These are phyloP conservation scores for Hippocampus mohnikei DNA, from an alignment of 2,113 vertebrate species.

Conservation along the genomic window DNA sequence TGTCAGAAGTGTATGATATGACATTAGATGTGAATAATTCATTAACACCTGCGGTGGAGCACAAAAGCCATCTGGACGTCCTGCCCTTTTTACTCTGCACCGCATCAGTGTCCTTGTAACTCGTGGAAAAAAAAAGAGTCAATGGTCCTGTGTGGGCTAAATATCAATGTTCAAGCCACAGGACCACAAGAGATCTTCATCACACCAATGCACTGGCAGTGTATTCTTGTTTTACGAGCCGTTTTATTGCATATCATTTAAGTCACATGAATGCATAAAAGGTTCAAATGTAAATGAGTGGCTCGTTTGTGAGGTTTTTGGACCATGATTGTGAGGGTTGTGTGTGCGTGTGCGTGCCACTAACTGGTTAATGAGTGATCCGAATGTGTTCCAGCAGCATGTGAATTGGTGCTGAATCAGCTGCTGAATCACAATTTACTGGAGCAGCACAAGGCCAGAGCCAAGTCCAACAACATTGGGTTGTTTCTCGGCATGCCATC, in stretches of 20 bases:
- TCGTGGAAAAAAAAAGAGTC: background rate
- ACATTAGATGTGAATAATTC: background rate
- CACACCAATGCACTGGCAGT: background rate
- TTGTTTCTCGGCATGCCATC: background rate
- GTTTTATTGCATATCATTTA: background rate
- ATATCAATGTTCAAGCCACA: background rate
- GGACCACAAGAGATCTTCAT: background rate
- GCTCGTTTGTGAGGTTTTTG: background rate
- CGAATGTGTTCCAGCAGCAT: conserved; percentile 1
- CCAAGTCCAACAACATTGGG: conserved; percentile 22
- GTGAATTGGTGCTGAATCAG: conserved; percentile 48
- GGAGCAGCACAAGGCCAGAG: conserved; percentile 18
- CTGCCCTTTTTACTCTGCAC: background rate
- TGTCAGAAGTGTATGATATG: background rate
- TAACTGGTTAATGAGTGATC: conserved; percentile 46
- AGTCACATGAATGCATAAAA: conserved; percentile 8
- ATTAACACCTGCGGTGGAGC: background rate
- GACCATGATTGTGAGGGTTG: conserved; percentile 13
- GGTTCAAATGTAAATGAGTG: background rate
- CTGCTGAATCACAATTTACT: conserved; percentile 20
- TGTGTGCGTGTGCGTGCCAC: background rate
- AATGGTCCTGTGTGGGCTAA: background rate
- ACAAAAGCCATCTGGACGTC: background rate
- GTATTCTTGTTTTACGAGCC: conserved; percentile 8
- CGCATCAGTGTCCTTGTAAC: background rate